Percentiles rank a stretch among this genome's conserved stretches.
Conservation (phyloP, 1,140 invertebrate species). For the Drosophila sulfurigaster region DNA sequence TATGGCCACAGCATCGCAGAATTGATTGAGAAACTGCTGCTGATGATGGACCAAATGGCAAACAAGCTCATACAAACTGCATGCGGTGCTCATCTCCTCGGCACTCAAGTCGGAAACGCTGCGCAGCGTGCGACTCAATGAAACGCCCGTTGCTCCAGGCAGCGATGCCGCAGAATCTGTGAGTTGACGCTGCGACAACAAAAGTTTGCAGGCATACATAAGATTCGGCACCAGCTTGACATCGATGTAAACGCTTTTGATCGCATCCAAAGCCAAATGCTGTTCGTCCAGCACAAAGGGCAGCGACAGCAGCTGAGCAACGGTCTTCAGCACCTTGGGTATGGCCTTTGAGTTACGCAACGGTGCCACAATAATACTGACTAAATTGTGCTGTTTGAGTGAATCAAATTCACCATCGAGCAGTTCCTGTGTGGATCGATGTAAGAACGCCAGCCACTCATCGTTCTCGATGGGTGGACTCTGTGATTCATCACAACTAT, state of each 20-base stretch:
- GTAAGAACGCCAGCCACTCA: slow-evolving; percentile 92
- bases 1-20: slow-evolving; percentile 91
- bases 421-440: slow-evolving; percentile 89
- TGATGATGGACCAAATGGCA: slow-evolving; percentile 90
- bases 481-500: slow-evolving; percentile 83
- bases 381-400: slow-evolving; percentile 89
- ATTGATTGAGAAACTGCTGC: slow-evolving; percentile 90
- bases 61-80: slow-evolving; percentile 89
- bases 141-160: slow-evolving; percentile 36
- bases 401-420: slow-evolving; percentile 91
- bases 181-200: slow-evolving; percentile 85
- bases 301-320: slow-evolving; percentile 89
- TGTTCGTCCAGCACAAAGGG: slow-evolving; percentile 89
- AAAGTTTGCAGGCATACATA: slow-evolving; percentile 89
- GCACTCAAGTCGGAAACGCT: slow-evolving; percentile 85
- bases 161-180: slow-evolving; percentile 67
- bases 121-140: slow-evolving; percentile 68
- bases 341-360: slow-evolving; percentile 88
- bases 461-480: slow-evolving; percentile 91
- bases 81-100: slow-evolving; percentile 88
- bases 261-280: slow-evolving; percentile 86
- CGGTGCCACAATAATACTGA: slow-evolving; percentile 90
- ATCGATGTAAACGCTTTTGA: slow-evolving; percentile 88
- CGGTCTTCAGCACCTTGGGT: slow-evolving; percentile 88
- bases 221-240: slow-evolving; percentile 92